Percentiles rank a stretch among this genome's conserved stretches.
phyloP scores from a whole-genome alignment of 2,888 invertebrate species.

The Chrysomela aeneicollis region DNA sequence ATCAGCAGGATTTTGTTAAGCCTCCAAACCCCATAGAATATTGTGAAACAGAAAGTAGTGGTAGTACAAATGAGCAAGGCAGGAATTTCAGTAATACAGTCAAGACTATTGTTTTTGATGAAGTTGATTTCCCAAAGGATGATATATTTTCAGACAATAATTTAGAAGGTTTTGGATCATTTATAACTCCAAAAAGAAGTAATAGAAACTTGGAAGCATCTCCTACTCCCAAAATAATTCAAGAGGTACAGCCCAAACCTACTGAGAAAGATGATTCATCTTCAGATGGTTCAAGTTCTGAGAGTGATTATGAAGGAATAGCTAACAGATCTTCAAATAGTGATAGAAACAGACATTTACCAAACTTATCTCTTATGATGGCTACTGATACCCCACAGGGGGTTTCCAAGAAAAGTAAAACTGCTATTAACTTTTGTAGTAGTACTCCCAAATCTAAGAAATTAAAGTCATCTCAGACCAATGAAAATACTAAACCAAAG shows the following conservation, averaged over 20 bases:
- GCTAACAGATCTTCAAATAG: constrained; percentile 16
- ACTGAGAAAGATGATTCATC: constrained; percentile 28
- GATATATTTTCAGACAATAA: constrained; percentile 52
- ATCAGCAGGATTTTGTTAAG: constrained; percentile 43
- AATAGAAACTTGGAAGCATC: constrained; percentile 12
- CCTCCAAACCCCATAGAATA: constrained; percentile 46
- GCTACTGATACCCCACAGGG: constrained; percentile 22
- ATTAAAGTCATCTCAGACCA: constrained; percentile 11
- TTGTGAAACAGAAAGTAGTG: constrained; percentile 56
- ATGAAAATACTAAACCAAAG: constrained; percentile 18
- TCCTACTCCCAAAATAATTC: neutral
- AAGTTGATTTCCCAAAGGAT: constrained; percentile 53
- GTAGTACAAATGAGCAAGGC: constrained; percentile 46
- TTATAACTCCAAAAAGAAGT: constrained; percentile 50
- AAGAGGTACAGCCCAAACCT: constrained; percentile 1
- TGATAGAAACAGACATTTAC: constrained; percentile 40
- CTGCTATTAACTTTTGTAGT: constrained; percentile 6
- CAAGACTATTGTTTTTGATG: constrained; percentile 53
- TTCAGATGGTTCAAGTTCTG: constrained; percentile 51
- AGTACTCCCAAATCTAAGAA: neutral
- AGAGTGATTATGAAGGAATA: constrained; percentile 49
- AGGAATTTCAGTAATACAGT: constrained; percentile 43
- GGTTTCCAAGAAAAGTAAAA: constrained; percentile 8
- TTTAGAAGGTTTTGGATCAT: constrained; percentile 53
- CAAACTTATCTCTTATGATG: constrained; percentile 47